phyloP scores from a whole-genome alignment of 1,140 invertebrate species.

The Eumeta japonica region DNA sequence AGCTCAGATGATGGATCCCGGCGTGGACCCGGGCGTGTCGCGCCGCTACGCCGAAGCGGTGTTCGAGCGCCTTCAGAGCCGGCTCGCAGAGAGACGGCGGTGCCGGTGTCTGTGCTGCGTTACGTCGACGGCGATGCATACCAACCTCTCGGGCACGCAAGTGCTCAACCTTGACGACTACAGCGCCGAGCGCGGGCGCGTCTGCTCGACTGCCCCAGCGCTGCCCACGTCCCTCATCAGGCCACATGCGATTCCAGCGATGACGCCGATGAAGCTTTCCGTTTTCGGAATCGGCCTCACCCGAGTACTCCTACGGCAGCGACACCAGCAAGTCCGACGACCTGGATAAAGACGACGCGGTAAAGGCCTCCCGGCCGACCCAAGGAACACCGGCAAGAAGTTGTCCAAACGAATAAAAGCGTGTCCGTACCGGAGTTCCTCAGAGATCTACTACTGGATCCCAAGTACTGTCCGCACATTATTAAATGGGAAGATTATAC shows the following conservation, averaged over 20 bases:
- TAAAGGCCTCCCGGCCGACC: conserved; percentile 39
- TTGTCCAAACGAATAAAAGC: conserved; percentile 67
- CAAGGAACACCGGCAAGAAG: conserved; percentile 51
- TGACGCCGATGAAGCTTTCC: conserved; percentile 34
- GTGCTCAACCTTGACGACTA: conserved; percentile 18
- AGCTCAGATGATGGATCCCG: conserved; percentile 38
- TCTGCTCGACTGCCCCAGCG: no score
- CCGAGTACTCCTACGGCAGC: conserved; percentile 37
- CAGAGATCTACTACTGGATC: conserved; percentile 73
- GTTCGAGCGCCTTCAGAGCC: conserved; percentile 45
- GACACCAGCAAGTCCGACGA: conserved; percentile 41
- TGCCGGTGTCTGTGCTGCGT: conserved; percentile 32
- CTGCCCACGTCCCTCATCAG: conserved; percentile 18
- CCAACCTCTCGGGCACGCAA: conserved; percentile 12
- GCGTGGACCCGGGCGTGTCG: conserved; percentile 22
- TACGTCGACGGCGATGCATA: conserved; percentile 33
- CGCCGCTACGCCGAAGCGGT: conserved; percentile 45
- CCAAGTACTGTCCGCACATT: conserved; percentile 73
- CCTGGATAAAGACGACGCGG: conserved; percentile 38
- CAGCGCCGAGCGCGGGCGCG: conserved; percentile 28
- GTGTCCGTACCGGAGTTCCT: conserved; percentile 75
- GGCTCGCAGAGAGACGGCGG: conserved; percentile 34
- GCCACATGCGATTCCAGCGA: conserved; percentile 34
- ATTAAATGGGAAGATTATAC: conserved; percentile 88
- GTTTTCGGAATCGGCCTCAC: conserved; percentile 31